Percentiles rank a stretch among this genome's conserved stretches.
phyloP scores from a whole-genome alignment of 2,797 vertebrate genomes.

The Megalops cyprinoides region DNA sequence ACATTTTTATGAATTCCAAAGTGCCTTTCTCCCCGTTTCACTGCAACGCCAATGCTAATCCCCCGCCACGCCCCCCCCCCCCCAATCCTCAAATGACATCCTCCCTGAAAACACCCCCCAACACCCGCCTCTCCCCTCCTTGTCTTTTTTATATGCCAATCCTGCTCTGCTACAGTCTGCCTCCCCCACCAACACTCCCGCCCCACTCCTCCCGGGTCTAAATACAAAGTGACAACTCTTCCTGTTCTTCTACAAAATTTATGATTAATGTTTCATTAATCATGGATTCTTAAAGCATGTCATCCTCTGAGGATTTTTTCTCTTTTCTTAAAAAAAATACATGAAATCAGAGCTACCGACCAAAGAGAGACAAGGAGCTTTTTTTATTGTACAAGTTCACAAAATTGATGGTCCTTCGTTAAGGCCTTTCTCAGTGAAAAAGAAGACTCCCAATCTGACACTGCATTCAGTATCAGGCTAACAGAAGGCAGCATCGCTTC shows the following conservation, averaged over 20 bases:
- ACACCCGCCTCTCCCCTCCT: slow-evolving; percentile 32
- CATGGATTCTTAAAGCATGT: slow-evolving; percentile 71
- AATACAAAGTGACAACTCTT: slow-evolving; percentile 77
- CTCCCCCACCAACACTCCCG: background rate
- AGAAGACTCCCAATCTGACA: slow-evolving; percentile 50
- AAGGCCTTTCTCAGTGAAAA: slow-evolving; percentile 59
- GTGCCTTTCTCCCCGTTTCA: slow-evolving; percentile 42
- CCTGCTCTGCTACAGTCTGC: slow-evolving; percentile 49
- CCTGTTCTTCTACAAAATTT: slow-evolving; percentile 74
- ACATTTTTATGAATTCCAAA: slow-evolving; percentile 63
- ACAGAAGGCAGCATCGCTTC: slow-evolving; percentile 48
- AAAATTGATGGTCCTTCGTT: slow-evolving; percentile 71
- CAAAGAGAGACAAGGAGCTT: slow-evolving; percentile 46
- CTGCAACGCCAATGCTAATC: slow-evolving; percentile 51
- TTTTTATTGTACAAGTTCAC: slow-evolving; percentile 24
- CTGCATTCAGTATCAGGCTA: slow-evolving; percentile 56
- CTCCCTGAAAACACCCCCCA: slow-evolving; percentile 47
- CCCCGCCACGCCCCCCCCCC: slow-evolving; percentile 36
- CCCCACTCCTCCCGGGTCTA: slow-evolving; percentile 54
- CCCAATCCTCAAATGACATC: slow-evolving; percentile 54
- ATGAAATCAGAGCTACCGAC: slow-evolving; percentile 51
- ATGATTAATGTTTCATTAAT: slow-evolving; percentile 81
- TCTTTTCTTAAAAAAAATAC: slow-evolving; percentile 70
- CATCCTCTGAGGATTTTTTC: slow-evolving; percentile 64
- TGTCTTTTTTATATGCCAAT: slow-evolving; percentile 34